Evolutionary conservation across 2,888 invertebrate species (phyloP).

Genomic region (Nasonia oneida): DNA sequence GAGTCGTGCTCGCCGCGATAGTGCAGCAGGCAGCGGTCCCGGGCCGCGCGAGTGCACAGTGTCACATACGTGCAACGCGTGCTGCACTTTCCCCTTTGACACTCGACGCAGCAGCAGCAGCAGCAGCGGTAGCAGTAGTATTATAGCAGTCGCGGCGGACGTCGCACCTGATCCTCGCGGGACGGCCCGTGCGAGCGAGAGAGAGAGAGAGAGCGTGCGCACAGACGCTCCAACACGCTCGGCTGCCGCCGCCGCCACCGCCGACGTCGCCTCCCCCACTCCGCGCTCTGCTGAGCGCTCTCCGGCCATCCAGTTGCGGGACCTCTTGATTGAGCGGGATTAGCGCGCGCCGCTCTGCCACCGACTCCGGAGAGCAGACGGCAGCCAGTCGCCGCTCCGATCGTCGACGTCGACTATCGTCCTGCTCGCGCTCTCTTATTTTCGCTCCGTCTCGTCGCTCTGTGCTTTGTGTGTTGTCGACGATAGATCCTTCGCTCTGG

Average conservation of each 20-base stretch:
- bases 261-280: neutral
- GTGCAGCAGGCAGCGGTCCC: neutral
- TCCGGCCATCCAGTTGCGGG: conserved; percentile 55
- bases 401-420: neutral
- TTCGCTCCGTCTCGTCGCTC: neutral
- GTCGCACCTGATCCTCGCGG: conserved; percentile 53
- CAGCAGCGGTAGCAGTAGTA: neutral
- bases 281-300: conserved; percentile 33
- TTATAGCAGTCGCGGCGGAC: conserved; percentile 23
- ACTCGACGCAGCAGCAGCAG: conserved; percentile 62
- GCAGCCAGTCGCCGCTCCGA: conserved; percentile 47
- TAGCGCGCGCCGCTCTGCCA: conserved; percentile 45
- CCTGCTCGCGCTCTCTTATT: neutral
- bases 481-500: neutral
- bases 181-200: neutral
- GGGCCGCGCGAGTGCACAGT: neutral
- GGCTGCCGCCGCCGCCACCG: neutral
- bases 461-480: neutral
- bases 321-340: conserved; percentile 58
- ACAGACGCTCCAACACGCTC: neutral
- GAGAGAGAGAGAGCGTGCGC: conserved; percentile 11
- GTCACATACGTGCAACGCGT: conserved; percentile 34
- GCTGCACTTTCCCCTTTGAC: conserved; percentile 53
- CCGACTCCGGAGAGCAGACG: conserved; percentile 10
- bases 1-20: neutral